These are phyloP conservation scores for Ophioderma brevispina DNA, from an alignment of 35 echinoderm and acorn worm genomes.

Conservation along the genomic window DNA sequence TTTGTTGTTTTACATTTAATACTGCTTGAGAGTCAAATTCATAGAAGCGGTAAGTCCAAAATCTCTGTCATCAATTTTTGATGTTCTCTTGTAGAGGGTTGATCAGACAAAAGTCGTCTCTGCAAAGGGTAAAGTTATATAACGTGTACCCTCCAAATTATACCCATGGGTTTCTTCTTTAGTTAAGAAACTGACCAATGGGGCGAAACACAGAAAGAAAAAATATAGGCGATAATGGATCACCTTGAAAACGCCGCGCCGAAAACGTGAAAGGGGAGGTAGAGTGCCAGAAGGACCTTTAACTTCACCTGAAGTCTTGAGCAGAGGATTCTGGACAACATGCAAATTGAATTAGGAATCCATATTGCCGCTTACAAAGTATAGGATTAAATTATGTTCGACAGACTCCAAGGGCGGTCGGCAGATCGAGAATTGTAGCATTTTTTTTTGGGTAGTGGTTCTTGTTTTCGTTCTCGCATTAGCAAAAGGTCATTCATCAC, in stretches of 20 bases:
- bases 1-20: too few species aligned
- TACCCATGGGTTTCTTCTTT: not conserved
- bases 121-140: conserved; percentile 30
- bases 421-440: conserved; percentile 21
- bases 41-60: too few species aligned
- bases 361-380: conserved; percentile 14
- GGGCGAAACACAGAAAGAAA: not conserved
- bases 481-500: conserved; percentile 55
- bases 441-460: conserved; percentile 16
- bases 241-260: conserved; percentile 24
- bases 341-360: not conserved
- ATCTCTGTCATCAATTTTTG: too few species aligned
- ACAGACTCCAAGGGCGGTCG: conserved; percentile 27
- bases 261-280: not conserved
- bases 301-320: conserved; percentile 36
- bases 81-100: too few species aligned
- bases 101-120: conserved; percentile 61
- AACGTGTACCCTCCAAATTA: not conserved
- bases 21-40: too few species aligned
- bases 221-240: conserved; percentile 45
- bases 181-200: not conserved
- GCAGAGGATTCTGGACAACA: conserved; percentile 11
- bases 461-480: conserved; percentile 23
- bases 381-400: conserved; percentile 29
- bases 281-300: conserved; percentile 10